Conservation (phyloP, 2,113 vertebrate genomes). For the Bubo blakistoni region DNA sequence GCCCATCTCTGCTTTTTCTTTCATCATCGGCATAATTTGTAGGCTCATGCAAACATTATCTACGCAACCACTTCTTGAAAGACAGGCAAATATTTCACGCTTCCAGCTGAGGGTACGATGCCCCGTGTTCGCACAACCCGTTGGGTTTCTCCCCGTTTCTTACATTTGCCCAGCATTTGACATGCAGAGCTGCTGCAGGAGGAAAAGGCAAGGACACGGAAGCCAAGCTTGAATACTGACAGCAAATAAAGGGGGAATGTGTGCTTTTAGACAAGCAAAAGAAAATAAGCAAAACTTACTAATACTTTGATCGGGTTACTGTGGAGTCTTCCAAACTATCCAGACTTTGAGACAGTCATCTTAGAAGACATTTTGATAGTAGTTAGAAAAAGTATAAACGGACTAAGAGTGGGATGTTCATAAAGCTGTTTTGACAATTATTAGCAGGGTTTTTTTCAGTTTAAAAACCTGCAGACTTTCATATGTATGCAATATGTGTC, state of each 20-base stretch:
- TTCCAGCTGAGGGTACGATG: not conserved
- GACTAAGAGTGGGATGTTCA: not conserved
- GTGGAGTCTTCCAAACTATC: not conserved
- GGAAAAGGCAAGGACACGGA: not conserved
- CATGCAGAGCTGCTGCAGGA: not conserved
- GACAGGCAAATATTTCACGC: not conserved
- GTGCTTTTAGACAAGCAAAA: not conserved
- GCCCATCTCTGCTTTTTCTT: not conserved
- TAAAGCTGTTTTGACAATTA: not conserved
- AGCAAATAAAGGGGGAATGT: not conserved
- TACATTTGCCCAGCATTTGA: not conserved
- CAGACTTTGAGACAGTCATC: not conserved
- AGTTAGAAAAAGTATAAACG: not conserved
- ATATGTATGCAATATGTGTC: not conserved
- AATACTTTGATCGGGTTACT: not conserved
- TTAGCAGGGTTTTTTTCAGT: not conserved
- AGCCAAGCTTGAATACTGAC: not conserved
- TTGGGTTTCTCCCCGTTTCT: not conserved
- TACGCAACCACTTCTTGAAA: not conserved
- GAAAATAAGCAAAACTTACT: not conserved
- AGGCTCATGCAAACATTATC: not conserved
- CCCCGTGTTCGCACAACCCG: not conserved
- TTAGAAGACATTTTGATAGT: not conserved
- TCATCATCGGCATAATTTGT: not conserved
- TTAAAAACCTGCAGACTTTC: not conserved